Conservation (phyloP, 1,140 invertebrate genomes). For the Rhyacophila brunnea region DNA sequence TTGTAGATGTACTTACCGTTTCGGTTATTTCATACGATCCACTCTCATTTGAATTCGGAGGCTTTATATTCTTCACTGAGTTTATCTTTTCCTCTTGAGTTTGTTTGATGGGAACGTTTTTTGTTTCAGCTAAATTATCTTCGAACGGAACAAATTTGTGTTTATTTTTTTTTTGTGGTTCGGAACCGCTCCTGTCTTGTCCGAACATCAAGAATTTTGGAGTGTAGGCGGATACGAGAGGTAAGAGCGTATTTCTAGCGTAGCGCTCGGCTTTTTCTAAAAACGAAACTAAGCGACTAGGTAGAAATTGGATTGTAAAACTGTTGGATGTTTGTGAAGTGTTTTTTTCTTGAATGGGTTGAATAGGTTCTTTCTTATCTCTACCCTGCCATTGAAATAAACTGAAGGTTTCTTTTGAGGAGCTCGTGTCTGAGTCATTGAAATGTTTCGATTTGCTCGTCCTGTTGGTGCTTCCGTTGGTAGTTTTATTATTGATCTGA, state of each 20-base stretch:
- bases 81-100: slow-evolving; percentile 53
- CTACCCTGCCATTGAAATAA: slow-evolving; percentile 32
- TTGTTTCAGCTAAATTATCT: slow-evolving; percentile 11
- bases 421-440: slow-evolving; percentile 20
- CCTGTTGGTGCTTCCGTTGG: not conserved
- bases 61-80: slow-evolving; percentile 44
- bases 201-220: slow-evolving; percentile 64
- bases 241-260: slow-evolving; percentile 70
- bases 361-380: slow-evolving; percentile 41
- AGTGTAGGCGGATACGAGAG: slow-evolving; percentile 73
- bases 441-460: slow-evolving; percentile 33
- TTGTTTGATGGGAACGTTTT: slow-evolving; percentile 36
- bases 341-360: slow-evolving; percentile 41
- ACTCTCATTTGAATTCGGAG: slow-evolving; percentile 38
- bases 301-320: slow-evolving; percentile 75
- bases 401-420: slow-evolving; percentile 38
- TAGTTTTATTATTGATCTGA: slow-evolving; percentile 20
- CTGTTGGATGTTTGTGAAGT: slow-evolving; percentile 40
- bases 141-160: slow-evolving; percentile 50
- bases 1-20: not conserved
- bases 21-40: not conserved
- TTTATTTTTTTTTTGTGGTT: slow-evolving; percentile 39
- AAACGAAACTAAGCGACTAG: slow-evolving; percentile 71
- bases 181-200: slow-evolving; percentile 38
- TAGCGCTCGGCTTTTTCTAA: slow-evolving; percentile 79